A percentile compares a stretch with the other conserved stretches of the same genome.
Evolutionary conservation across 2,113 vertebrate genomes (phyloP).

Genomic region (Chrysochloris asiatica): DNA sequence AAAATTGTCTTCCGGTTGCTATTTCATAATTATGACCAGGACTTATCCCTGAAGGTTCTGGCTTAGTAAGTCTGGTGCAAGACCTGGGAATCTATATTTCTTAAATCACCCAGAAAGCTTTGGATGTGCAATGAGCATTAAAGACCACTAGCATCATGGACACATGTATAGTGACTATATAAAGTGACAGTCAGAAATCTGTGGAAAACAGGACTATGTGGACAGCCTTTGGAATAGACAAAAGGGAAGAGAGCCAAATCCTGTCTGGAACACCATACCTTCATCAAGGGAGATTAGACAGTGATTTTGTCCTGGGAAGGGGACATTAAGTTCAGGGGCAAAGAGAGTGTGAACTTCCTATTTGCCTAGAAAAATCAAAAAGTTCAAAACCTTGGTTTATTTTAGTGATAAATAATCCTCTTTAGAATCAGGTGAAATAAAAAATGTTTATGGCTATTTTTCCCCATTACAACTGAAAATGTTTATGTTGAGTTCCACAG

Average conservation of each 20-base stretch:
- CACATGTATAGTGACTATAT: neutral
- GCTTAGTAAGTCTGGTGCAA: neutral
- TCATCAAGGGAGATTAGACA: neutral
- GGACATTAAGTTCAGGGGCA: neutral
- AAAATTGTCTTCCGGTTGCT: no score
- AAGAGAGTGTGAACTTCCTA: neutral
- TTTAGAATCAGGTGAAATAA: neutral
- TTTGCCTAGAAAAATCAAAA: neutral
- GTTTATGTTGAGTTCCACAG: neutral
- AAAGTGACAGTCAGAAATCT: neutral
- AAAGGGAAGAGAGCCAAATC: no score
- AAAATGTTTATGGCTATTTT: neutral
- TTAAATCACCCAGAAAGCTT: neutral
- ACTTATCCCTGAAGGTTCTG: neutral
- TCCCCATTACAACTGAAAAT: conserved; percentile 21
- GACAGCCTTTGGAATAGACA: neutral
- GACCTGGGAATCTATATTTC: neutral
- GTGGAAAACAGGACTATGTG: neutral
- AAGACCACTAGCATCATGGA: neutral
- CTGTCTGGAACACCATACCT: neutral
- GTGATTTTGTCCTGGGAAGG: neutral
- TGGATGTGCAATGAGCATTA: no score
- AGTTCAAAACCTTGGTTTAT: neutral
- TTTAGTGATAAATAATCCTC: neutral
- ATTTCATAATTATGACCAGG: neutral